Evolutionary conservation across 1,140 invertebrate species (phyloP).

Genomic region (Ips typographus): DNA sequence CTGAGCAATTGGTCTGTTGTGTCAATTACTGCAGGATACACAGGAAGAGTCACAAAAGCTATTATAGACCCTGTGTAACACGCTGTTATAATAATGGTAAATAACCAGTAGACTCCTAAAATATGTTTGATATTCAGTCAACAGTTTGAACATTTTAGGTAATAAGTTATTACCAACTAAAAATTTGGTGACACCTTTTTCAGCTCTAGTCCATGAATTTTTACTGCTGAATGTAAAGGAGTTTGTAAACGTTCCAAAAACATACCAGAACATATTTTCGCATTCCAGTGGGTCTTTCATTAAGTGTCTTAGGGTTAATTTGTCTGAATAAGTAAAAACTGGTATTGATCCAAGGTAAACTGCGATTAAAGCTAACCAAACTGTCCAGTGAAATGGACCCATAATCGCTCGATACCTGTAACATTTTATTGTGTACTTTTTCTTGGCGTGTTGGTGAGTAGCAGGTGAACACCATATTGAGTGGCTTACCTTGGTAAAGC

Average conservation of each 20-base stretch:
- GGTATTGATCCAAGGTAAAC: slow-evolving; percentile 71
- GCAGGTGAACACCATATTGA: background rate
- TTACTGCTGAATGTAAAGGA: slow-evolving; percentile 70
- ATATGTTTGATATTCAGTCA: background rate
- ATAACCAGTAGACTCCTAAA: slow-evolving; percentile 73
- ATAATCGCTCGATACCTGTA: slow-evolving; percentile 75
- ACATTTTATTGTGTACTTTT: slow-evolving; percentile 24
- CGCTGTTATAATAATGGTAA: slow-evolving; percentile 76
- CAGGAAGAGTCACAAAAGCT: slow-evolving; percentile 74
- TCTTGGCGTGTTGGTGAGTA: too few species aligned
- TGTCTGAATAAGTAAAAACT: slow-evolving; percentile 69
- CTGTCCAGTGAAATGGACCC: slow-evolving; percentile 75
- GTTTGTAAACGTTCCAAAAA: slow-evolving; percentile 80
- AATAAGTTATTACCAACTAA: slow-evolving; percentile 60
- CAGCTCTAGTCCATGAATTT: slow-evolving; percentile 67
- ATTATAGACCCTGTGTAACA: slow-evolving; percentile 79
- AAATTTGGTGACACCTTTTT: slow-evolving; percentile 66
- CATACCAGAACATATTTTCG: slow-evolving; percentile 78
- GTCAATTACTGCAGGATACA: slow-evolving; percentile 69
- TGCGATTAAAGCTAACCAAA: slow-evolving; percentile 69
- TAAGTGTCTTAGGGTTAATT: slow-evolving; percentile 63
- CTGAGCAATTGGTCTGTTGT: slow-evolving; percentile 61
- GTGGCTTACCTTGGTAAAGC: slow-evolving; percentile 67
- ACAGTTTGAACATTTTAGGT: too few species aligned
- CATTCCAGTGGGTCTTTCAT: slow-evolving; percentile 66